Evolutionary conservation across 2,888 invertebrate genomes (phyloP).

Genomic region (Euplagia quadripunctaria): DNA sequence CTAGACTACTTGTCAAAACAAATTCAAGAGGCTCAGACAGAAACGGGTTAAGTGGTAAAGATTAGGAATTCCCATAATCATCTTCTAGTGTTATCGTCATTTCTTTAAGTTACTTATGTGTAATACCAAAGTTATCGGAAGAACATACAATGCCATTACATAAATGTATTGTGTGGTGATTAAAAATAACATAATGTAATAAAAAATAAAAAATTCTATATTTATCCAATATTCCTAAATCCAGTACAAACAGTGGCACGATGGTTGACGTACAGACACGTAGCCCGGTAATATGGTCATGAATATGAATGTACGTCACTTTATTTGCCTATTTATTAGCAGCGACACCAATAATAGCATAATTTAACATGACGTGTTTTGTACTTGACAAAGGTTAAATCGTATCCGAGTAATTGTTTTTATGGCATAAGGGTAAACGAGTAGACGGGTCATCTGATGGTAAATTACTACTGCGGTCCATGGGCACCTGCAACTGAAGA

Average conservation of each 20-base stretch:
- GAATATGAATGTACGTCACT: conserved; percentile 80
- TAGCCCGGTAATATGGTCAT: conserved; percentile 73
- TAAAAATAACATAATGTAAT: no score
- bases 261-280: conserved; percentile 62
- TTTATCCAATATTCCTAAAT: conserved; percentile 36
- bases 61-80: not conserved
- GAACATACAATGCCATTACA: no score
- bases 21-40: not conserved
- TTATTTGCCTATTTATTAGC: conserved; percentile 81
- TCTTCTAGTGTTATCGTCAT: no score
- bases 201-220: no score
- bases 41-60: no score
- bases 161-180: no score
- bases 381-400: conserved; percentile 42
- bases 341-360: conserved; percentile 69
- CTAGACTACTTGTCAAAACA: not conserved
- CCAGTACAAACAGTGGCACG: conserved; percentile 42
- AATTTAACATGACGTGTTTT: conserved; percentile 46
- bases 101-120: no score
- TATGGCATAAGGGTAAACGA: no score
- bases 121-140: no score
- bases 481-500: no score
- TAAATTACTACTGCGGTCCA: no score
- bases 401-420: conserved; percentile 4
- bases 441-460: no score